These are phyloP conservation scores for Melitaea cinxia DNA, from an alignment of 1,140 invertebrate species.

Conservation along the genomic window DNA sequence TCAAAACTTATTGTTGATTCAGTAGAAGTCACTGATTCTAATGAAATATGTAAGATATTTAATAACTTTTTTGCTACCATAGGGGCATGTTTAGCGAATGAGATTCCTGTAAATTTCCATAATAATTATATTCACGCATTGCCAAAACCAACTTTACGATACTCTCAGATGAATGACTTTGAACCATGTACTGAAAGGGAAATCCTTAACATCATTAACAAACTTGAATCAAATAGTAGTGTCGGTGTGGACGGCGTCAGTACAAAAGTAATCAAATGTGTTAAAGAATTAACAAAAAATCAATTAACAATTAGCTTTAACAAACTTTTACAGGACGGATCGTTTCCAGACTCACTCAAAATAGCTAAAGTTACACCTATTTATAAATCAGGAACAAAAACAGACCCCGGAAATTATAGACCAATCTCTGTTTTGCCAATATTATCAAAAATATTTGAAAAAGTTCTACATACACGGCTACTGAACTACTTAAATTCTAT, in stretches of 20 bases:
- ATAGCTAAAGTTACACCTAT: slow-evolving; percentile 19
- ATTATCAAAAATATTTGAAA: slow-evolving; percentile 24
- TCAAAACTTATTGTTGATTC: slow-evolving; percentile 21
- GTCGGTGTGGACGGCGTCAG: slow-evolving; percentile 17
- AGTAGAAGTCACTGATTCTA: slow-evolving; percentile 8
- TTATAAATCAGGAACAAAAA: slow-evolving; percentile 21
- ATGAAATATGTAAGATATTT: slow-evolving; percentile 17
- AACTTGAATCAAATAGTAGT: slow-evolving; percentile 14
- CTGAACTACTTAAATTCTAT: slow-evolving; percentile 6
- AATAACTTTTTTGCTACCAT: slow-evolving; percentile 18
- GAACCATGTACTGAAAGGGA: slow-evolving; percentile 9
- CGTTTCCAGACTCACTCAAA: slow-evolving; percentile 24
- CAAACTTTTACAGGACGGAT: slow-evolving; percentile 14
- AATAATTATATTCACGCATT: slow-evolving; percentile 10
- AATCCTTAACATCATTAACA: slow-evolving; percentile 15
- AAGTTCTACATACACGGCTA: slow-evolving; percentile 6
- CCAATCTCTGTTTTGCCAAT: slow-evolving; percentile 23
- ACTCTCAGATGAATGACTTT: slow-evolving; percentile 3
- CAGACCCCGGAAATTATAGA: slow-evolving; percentile 26
- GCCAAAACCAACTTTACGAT: slow-evolving; percentile 5
- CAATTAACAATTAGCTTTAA: slow-evolving; percentile 7
- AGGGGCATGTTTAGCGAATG: slow-evolving; percentile 18
- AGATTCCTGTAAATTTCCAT: slow-evolving; percentile 7
- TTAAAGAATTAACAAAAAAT: slow-evolving; percentile 1
- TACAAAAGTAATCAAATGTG: slow-evolving; percentile 23